Base-by-base conservation (phyloP, 1,140 invertebrate species). In the Drosophila bocki region DNA sequence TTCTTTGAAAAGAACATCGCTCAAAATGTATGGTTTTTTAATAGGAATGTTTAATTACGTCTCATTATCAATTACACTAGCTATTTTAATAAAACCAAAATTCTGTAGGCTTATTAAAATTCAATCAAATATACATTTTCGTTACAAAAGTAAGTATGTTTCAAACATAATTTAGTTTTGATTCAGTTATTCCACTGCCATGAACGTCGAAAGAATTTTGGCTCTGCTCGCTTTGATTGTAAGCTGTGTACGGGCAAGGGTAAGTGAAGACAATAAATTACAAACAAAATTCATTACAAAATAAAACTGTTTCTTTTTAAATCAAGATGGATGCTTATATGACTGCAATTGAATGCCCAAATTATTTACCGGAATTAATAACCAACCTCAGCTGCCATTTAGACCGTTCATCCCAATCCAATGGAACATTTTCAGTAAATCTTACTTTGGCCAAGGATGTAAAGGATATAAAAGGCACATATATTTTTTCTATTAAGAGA, bases 251-350 rank as follows among this genome's bases (percentile, higher is more conserved):
- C 13, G n/a, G n/a, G 50, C 65, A 29, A 54, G 29, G 48, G 70
- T 74, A 7, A 29, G 67, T 53, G 8, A 9, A 7, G 11, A 35
- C 7, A 8, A 3, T 0, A 11, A 47, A 59, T n/a, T 8, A 7
- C 4, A 3, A 7, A 54, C 33, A 11, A 7, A 7, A 12, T 7
- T 13, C 33, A 47, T 2, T 53, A 26, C 12, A 17, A 3, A 37
- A 2, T 13, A 4, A 11, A 26, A 13, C 2, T 5, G n/a, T 9
- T 22, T 11, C 4, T 15, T 13, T 39, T 0, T 4, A 12, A 4
- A n/a, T 7, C n/a, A 44, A 75, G 61, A 56, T 77, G n/a, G 61
- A 56, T 8, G 61, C 47, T 11, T 35, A 15, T 17, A 54, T 77
- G 29, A 48, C 70, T 7, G 42, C 42, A 48, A 42, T 75, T 8